Evolutionary conservation across 1,140 invertebrate genomes (phyloP), one percentile per base, ranked within the genome.

Genomic region (Penaeus chinensis): DNA sequence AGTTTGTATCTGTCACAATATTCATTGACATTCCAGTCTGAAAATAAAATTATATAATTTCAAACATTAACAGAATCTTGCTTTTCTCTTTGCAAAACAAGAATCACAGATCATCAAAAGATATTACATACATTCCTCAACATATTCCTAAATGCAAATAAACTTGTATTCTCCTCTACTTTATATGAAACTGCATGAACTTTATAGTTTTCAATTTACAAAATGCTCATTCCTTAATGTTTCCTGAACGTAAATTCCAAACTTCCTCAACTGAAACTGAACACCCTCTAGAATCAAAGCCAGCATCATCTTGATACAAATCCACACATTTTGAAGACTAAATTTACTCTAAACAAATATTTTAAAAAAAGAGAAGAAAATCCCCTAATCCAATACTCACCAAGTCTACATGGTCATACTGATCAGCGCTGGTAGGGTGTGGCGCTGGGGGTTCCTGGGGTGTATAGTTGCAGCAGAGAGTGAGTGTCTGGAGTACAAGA

Each of bases 1-100:
- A 94, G 90, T 96, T 95, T 66, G 93, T 92, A 91, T 96, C 95
- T 80, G 94, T 94, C 22, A 96, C 92, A 83, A 96, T 95, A 24
- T 92, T 93, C 32, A 93, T 93, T 47, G 94, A 94, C 92, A 95
- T 91, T 60, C 90, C 91, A 76, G 80, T 87, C 85, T 91, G 89
- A 32, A 86, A 90, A 80, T 11, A 54, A 13, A 54, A 16, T 54
- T 1, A 47, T 7, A 47, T 47, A 54, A 54, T 8, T 0, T 54
- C 54, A 54, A 13, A 54, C 54, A 13, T 54, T 42, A 5, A 7
- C 4, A 8, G 7, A 42, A 7, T 42, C 7, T 42, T 42, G 37
- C 0, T 42, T 42, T 42, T 54, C 54, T 54, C 10, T 13, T 8
- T 54, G 10, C 2, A 54, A 54, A 42, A 13, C 54, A 54, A 54